These are phyloP conservation scores for Empidonax alnorum DNA, from an alignment of 2,113 vertebrate species.

Conservation along the genomic window DNA sequence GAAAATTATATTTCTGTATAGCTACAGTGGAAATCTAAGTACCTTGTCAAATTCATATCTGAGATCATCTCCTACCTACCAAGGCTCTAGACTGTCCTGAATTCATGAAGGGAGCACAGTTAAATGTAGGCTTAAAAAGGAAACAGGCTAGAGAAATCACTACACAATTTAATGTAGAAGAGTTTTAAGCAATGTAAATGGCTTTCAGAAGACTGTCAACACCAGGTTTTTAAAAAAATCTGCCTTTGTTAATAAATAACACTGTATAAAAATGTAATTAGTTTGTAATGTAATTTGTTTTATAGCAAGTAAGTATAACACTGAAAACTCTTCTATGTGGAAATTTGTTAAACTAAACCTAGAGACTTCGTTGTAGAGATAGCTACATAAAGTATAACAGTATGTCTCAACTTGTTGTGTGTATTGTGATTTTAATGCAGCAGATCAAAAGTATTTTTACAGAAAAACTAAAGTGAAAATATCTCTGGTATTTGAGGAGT, in stretches of 20 bases:
- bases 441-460: slow-evolving; percentile 4
- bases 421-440: background rate
- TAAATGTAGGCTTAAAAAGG: background rate
- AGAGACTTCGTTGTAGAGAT: background rate
- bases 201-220: background rate
- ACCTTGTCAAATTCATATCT: background rate
- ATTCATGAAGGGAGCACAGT: background rate
- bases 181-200: background rate
- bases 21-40: background rate
- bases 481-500: background rate
- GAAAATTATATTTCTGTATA: background rate
- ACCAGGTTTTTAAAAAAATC: background rate
- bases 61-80: background rate
- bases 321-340: background rate
- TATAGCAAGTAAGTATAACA: background rate
- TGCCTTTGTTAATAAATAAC: background rate
- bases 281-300: background rate
- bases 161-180: background rate
- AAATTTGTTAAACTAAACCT: background rate
- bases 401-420: slow-evolving; percentile 40
- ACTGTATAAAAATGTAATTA: background rate
- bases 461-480: background rate
- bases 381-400: background rate
- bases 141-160: background rate
- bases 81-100: background rate